These are phyloP conservation scores for Drosophila kurseongensis DNA, from an alignment of 1,140 invertebrate genomes.

Conservation along the genomic window DNA sequence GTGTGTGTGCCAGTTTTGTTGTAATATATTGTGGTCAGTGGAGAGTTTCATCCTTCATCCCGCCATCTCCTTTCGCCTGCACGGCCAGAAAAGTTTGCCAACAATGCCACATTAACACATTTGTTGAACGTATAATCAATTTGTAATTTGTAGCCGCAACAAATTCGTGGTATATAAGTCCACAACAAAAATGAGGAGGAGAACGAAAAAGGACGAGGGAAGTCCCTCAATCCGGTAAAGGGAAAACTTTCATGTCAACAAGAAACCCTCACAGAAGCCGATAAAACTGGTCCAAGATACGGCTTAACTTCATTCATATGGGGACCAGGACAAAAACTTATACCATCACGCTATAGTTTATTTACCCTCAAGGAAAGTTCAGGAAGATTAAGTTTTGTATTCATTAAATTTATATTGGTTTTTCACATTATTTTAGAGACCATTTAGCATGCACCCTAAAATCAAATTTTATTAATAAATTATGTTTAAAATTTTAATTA, in stretches of 20 bases:
- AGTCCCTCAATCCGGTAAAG: slow-evolving; percentile 21
- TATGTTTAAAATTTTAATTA: too few relatives aligned
- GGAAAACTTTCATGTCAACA: slow-evolving; percentile 76
- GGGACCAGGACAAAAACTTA: slow-evolving; percentile 3
- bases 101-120: slow-evolving; percentile 83
- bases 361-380: neutral
- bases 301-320: slow-evolving; percentile 34
- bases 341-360: neutral
- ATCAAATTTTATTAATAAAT: too few relatives aligned
- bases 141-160: slow-evolving; percentile 82
- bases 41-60: slow-evolving; percentile 41
- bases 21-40: slow-evolving; percentile 80
- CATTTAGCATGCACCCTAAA: too few relatives aligned
- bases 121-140: slow-evolving; percentile 83
- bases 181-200: slow-evolving; percentile 47
- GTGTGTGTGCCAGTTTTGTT: slow-evolving; percentile 46
- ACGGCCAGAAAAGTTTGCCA: slow-evolving; percentile 67
- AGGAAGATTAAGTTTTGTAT: too few relatives aligned
- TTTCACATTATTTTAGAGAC: too few relatives aligned
- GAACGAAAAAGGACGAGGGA: slow-evolving; percentile 23
- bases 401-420: too few relatives aligned
- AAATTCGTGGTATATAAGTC: slow-evolving; percentile 76
- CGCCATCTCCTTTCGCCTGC: slow-evolving; percentile 8
- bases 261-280: slow-evolving; percentile 48
- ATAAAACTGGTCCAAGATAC: slow-evolving; percentile 13